These are phyloP conservation scores for chimpanzee (Pan troglodytes) DNA, from an alignment of 2,113 vertebrate species.

Conservation along the genomic window NHGRI_mPanTro3-v2.1_pri NC_072413.2:40484501-40485000, in stretches of 20 bases:
- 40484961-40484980: background rate
- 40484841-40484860: background rate
- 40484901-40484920: background rate
- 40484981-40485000: background rate
- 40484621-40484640: background rate
- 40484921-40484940: background rate
- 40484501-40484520: background rate
- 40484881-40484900: background rate
- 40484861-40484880: background rate
- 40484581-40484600: background rate
- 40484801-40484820: background rate
- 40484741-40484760: background rate
- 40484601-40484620: background rate
- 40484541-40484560: background rate
- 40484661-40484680: background rate
- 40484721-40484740: background rate
- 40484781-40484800: background rate
- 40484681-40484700: background rate
- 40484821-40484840: background rate
- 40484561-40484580: background rate
- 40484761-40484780: background rate
- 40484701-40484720: background rate
- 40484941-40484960: background rate
- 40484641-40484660: background rate
- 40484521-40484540: background rate